These are phyloP conservation scores for Sminthurides aquaticus DNA, from an alignment of 2,888 invertebrate species.

Conservation along the genomic window DNA sequence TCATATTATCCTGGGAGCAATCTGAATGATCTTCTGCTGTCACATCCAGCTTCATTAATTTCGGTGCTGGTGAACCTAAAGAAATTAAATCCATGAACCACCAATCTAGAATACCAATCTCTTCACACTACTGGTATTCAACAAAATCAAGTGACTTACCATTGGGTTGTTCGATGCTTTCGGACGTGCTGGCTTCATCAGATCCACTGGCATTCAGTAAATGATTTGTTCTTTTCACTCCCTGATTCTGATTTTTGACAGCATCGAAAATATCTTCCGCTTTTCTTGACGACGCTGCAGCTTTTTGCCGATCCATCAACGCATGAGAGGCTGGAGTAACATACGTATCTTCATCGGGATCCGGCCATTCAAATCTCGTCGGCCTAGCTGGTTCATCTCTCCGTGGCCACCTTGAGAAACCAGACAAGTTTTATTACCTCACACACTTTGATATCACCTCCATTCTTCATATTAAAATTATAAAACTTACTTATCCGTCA, in stretches of 20 bases:
- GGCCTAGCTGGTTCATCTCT: conserved; percentile 53
- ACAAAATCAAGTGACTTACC: too few relatives aligned
- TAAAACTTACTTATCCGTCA: conserved; percentile 26
- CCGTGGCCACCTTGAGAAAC: conserved; percentile 25
- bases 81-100: too few relatives aligned
- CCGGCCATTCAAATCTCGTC: conserved; percentile 63
- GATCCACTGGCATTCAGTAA: too few relatives aligned
- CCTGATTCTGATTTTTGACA: conserved; percentile 13
- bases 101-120: too few relatives aligned
- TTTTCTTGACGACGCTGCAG: conserved; percentile 23
- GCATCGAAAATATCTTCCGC: conserved; percentile 41
- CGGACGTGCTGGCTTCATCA: too few relatives aligned
- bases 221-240: background rate
- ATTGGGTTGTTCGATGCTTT: too few relatives aligned
- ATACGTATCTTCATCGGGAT: conserved; percentile 61
- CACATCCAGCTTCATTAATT: conserved; percentile 14
- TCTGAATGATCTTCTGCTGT: conserved; percentile 1
- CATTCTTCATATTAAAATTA: background rate
- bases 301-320: conserved; percentile 30
- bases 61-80: conserved; percentile 15
- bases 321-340: conserved; percentile 48
- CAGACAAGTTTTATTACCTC: too few relatives aligned
- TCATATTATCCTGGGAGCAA: background rate
- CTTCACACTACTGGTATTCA: too few relatives aligned
- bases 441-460: background rate